phyloP scores from a whole-genome alignment of 1,140 invertebrate species.

The Pseudoatta argentina region DNA sequence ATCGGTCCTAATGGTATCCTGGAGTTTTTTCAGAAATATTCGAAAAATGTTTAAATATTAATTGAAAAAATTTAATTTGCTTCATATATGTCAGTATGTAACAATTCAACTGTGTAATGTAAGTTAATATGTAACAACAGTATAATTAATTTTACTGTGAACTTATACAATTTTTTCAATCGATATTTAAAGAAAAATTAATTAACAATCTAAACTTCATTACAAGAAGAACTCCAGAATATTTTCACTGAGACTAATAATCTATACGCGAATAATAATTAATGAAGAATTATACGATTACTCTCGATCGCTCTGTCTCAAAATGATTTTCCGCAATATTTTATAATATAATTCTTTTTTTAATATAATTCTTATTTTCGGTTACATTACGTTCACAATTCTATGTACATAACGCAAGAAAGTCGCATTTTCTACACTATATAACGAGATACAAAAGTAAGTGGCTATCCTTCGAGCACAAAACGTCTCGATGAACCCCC shows the following conservation, averaged over 20 bases:
- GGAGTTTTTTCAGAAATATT: not conserved
- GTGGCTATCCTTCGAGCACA: slow-evolving; percentile 18
- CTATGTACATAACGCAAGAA: slow-evolving; percentile 38
- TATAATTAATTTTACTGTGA: not conserved
- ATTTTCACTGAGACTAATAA: not conserved
- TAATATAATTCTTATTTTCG: not conserved
- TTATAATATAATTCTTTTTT: slow-evolving; percentile 21
- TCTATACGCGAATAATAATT: slow-evolving; percentile 11
- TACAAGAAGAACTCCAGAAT: not conserved
- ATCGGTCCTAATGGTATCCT: slow-evolving; percentile 51
- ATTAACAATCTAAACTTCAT: not conserved
- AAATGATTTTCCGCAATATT: slow-evolving; percentile 25
- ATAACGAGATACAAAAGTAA: slow-evolving; percentile 64
- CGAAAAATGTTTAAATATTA: slow-evolving; percentile 5
- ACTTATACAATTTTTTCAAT: not conserved
- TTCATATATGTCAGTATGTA: not conserved
- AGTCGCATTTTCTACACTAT: slow-evolving; percentile 28
- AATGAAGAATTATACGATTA: not conserved
- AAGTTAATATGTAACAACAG: not conserved
- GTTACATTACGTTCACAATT: slow-evolving; percentile 23
- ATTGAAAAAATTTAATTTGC: slow-evolving; percentile 40
- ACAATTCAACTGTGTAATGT: not conserved
- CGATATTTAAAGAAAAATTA: not conserved
- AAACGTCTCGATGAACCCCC: not conserved
- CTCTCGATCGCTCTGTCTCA: slow-evolving; percentile 20